Evolutionary conservation across 1,140 invertebrate genomes (phyloP), one percentile per base, ranked within the genome.

Genomic region (Brachionus calyciflorus): DNA sequence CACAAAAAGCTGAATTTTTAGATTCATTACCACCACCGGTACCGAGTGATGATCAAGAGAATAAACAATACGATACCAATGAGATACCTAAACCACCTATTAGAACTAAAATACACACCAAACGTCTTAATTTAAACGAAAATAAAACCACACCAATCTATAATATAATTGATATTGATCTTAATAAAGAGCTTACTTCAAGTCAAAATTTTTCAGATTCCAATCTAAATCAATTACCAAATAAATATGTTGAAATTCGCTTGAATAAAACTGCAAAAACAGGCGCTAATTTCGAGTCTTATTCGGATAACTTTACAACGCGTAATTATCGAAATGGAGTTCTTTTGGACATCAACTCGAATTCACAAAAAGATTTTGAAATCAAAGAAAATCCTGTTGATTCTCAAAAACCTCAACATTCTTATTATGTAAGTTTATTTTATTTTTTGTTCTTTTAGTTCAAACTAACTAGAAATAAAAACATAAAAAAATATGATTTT

Each of bases 201-300:
- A 26, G 21, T 65, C 60, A 65, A 65, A 65, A 44, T 41, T 24
- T 0, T 24, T 12, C 9, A 26, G 12, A 7, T 26, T n/a, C n/a
- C n/a, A 24, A 65, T 33, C 6, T 19, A 44, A 41, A 44, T 44
- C 60, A 65, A 60, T 37, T 37, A n/a, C 30, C 55, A 12, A 65
- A 65, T 41, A 65, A 65, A 65, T 65, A 24, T 28, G 60, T 65
- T 24, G 60, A 65, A 44, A 65, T 65, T 44, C 28, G 60, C 41
- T 19, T 65, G 2, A 65, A 65, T 19, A 41, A 44, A 19, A 10
- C 60, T 10, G 21, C 60, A 1, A 65, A 44, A 65, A 44, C 60
- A 12, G 60, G 60, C 17, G 40, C 21, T 14, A 65, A 65, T 44
- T 65, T 65, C 12, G 60, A 65, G 17, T 60, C 55, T 9, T 60